A percentile compares a stretch with the other conserved stretches of the same genome.
These are phyloP conservation scores for Scaptomyza flava DNA, from an alignment of 2,888 invertebrate species.

Conservation along the genomic window DNA sequence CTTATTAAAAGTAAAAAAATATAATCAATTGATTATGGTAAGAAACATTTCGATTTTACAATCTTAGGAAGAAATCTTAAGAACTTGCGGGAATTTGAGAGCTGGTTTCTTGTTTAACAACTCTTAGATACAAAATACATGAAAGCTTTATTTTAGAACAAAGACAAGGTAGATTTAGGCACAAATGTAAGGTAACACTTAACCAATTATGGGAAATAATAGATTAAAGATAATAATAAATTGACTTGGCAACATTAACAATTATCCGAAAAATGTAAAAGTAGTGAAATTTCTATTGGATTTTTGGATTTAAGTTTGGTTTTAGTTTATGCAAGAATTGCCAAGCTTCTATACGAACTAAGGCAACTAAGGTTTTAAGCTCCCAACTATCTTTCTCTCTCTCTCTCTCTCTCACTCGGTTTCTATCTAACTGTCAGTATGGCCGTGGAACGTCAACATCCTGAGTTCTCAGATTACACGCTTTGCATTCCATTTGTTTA, in stretches of 20 bases:
- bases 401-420: neutral
- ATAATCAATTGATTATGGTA: neutral
- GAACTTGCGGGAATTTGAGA: neutral
- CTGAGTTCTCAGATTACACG: conserved; percentile 42
- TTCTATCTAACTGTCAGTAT: neutral
- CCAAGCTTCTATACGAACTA: neutral
- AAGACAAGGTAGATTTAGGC: neutral
- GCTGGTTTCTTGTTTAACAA: neutral
- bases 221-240: neutral
- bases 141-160: neutral
- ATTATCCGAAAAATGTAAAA: no score
- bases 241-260: neutral
- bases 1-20: neutral
- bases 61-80: neutral
- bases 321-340: neutral
- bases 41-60: neutral
- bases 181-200: neutral
- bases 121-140: neutral
- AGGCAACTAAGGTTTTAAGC: neutral
- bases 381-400: neutral
- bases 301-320: no score
- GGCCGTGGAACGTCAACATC: conserved; percentile 24
- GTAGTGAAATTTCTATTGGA: no score
- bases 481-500: conserved; percentile 37
- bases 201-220: neutral